Evolutionary conservation across 2,113 vertebrate genomes (phyloP), one percentile per base, ranked within the genome.

Genomic region (Salvelinus fontinalis): DNA sequence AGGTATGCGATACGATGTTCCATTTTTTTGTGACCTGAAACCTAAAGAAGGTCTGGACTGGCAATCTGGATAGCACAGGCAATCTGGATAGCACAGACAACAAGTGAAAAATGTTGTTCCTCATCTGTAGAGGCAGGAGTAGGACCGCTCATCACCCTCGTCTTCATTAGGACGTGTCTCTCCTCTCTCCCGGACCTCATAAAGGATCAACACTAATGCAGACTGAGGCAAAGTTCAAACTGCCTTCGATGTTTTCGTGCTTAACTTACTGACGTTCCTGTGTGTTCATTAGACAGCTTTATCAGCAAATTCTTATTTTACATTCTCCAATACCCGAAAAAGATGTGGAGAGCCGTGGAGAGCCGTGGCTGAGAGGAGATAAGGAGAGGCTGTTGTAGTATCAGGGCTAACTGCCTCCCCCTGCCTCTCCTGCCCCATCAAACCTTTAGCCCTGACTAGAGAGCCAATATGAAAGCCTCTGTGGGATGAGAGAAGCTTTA

Each of bases 251-350:
- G 93, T 94, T 92, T 93, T 91, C 92, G 94, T 93, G 94, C 91
- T 94, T 94, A 94, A 94, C 94, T 93, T 93, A 93, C 91, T 83
- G 88, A 94, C 94, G 90, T 93, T 94, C 92, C 91, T 94, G 93
- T 92, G 91, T 94, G 93, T 94, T 94, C 93, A 94, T 94, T 94
- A 94, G 93, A 93, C 92, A 92, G 92, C 90, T 94, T 94, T 94
- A 94, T 94, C 94, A 87, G 92, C 77, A 77, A 89, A 90, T 88
- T 92, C 89, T 92, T 88, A 89, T 86, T 91, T 91, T 93, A 91
- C 91, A 86, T 91, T 91, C 88, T 83, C 92, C 92, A 93, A 93
- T 93, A 93, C 80, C 92, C 91, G 7, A 34, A 94, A 92, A 89
- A 91, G 93, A 92, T 90, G 81, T 59, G 85, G 78, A 89, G 24